These are phyloP conservation scores for Todiramphus chloris DNA, from an alignment of 2,113 vertebrate species.

Conservation along the genomic window DNA sequence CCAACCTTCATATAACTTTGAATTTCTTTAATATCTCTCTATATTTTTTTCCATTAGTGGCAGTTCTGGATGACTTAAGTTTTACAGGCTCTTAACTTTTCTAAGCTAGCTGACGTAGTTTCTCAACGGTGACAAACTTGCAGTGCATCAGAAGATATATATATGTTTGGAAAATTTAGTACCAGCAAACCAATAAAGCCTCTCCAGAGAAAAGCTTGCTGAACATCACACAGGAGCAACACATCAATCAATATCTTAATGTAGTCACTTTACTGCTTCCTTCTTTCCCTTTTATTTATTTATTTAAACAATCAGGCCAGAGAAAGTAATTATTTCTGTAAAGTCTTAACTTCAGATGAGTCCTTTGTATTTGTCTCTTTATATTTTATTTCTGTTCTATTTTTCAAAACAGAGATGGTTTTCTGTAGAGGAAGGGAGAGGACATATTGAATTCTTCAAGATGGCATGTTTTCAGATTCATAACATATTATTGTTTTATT, in stretches of 20 bases:
- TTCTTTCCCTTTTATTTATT: neutral
- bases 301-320: neutral
- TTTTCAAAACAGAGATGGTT: neutral
- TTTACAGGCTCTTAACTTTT: slow-evolving; percentile 67
- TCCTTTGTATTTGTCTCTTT: neutral
- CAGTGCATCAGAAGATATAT: slow-evolving; percentile 53
- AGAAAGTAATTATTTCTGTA: neutral
- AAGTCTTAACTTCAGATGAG: neutral
- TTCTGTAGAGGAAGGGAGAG: neutral
- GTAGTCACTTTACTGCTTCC: slow-evolving; percentile 30
- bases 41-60: slow-evolving; percentile 55
- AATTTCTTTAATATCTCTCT: slow-evolving; percentile 42
- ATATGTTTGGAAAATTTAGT: slow-evolving; percentile 62
- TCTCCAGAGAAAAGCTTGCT: slow-evolving; percentile 42
- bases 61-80: slow-evolving; percentile 63
- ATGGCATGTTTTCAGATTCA: neutral
- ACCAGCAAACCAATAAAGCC: slow-evolving; percentile 54
- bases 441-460: neutral
- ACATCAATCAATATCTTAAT: slow-evolving; percentile 61
- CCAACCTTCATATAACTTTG: slow-evolving; percentile 59
- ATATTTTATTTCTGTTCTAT: neutral
- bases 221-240: neutral
- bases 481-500: neutral
- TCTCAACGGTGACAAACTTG: slow-evolving; percentile 60
- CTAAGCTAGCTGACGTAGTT: slow-evolving; percentile 55